phyloP scores from a whole-genome alignment of 2,113 vertebrate species.

The Gopherus evgoodei region DNA sequence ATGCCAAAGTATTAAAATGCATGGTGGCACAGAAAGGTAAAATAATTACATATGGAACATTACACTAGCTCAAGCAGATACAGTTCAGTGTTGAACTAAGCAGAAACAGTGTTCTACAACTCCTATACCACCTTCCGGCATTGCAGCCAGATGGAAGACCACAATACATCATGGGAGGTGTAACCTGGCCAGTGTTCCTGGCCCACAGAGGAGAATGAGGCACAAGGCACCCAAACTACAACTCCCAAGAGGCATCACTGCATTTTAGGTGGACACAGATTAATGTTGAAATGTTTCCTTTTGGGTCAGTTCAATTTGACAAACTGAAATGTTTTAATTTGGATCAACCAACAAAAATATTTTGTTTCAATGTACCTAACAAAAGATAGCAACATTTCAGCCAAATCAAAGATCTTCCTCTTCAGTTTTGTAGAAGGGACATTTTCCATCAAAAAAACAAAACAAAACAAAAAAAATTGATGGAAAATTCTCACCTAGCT shows the following conservation, averaged over 20 bases:
- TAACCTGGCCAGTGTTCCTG: no score
- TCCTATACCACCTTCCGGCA: no score
- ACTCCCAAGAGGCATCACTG: not conserved
- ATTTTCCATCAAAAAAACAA: not conserved
- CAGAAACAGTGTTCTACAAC: no score
- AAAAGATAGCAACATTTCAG: not conserved
- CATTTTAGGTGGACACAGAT: not conserved
- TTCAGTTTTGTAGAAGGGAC: fast-evolving
- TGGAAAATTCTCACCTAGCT: fast-evolving
- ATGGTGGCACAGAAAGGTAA: no score
- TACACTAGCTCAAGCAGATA: no score
- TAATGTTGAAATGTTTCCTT: not conserved
- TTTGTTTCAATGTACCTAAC: fast-evolving
- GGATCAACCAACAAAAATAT: not conserved
- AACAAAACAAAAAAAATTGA: no score
- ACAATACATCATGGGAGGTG: no score
- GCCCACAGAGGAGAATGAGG: not conserved
- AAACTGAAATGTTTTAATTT: not conserved
- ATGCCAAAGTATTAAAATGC: no score
- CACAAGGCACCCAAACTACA: not conserved
- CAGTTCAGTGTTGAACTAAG: no score
- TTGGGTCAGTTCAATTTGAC: not conserved
- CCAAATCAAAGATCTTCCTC: not conserved
- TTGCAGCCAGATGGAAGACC: no score
- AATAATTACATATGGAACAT: no score